These are phyloP conservation scores for Melanargia galathea DNA, from an alignment of 2,888 invertebrate genomes.

Conservation along the genomic window DNA sequence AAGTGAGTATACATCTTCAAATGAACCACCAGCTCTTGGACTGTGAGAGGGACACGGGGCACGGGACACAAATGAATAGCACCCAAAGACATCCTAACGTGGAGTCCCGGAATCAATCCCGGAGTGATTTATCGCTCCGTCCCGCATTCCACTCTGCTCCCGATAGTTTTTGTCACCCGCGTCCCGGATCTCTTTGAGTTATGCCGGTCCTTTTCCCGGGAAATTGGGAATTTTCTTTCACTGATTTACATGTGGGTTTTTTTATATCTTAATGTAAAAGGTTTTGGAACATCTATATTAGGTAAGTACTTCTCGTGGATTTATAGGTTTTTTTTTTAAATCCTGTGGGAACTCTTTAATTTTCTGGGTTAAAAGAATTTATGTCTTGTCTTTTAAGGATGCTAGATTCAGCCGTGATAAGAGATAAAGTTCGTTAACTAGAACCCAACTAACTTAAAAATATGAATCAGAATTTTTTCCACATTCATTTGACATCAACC, in stretches of 20 bases:
- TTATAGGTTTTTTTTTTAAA: neutral
- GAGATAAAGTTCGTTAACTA: no score
- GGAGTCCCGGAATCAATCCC: conserved; percentile 47
- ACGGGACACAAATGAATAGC: conserved; percentile 41
- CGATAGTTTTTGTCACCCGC: conserved; percentile 50
- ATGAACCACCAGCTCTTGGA: neutral
- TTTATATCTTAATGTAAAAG: neutral
- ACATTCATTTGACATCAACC: no score
- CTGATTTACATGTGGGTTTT: conserved; percentile 43
- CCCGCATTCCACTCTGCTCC: conserved; percentile 46
- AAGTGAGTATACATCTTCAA: no score
- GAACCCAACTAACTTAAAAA: no score
- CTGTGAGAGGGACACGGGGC: neutral
- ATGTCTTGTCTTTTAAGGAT: no score
- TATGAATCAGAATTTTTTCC: no score
- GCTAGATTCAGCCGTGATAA: no score
- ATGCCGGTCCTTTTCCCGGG: conserved; percentile 43
- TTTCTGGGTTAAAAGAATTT: no score
- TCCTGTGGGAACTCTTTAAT: neutral
- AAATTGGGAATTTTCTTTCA: conserved; percentile 46
- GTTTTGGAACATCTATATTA: neutral
- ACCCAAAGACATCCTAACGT: conserved; percentile 38
- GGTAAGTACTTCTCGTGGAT: neutral
- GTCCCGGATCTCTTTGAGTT: conserved; percentile 45
- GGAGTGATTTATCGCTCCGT: conserved; percentile 48